A percentile compares a stretch with the other conserved stretches of the same genome.
Conservation (phyloP, 2,797 vertebrate genomes). For the Lycodopsis pacificus region DNA sequence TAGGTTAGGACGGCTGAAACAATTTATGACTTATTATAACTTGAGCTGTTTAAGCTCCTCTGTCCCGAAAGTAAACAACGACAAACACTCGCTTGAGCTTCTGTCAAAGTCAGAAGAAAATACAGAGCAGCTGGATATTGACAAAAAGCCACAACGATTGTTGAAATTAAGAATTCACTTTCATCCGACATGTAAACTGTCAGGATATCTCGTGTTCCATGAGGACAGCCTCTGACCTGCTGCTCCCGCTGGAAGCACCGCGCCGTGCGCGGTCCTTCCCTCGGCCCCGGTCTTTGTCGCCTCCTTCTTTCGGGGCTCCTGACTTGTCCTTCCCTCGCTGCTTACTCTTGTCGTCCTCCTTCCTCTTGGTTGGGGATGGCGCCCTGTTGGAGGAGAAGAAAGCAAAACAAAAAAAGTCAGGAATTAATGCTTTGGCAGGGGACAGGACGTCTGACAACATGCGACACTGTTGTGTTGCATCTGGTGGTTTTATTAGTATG, state of each 20-base stretch:
- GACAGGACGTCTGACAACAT: background rate
- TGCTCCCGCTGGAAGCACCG: constrained; percentile 91
- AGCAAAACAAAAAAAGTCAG: background rate
- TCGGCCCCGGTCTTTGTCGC: constrained; percentile 89
- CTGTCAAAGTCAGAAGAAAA: background rate
- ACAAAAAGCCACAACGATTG: too few relatives aligned
- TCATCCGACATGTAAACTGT: too few relatives aligned
- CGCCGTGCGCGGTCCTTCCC: constrained; percentile 90
- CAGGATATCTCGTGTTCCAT: too few relatives aligned
- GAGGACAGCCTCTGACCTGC: constrained; percentile 82
- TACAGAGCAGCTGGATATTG: too few relatives aligned
- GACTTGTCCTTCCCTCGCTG: constrained; percentile 89
- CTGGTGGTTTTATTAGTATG: background rate
- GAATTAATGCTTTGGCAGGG: accelerated
- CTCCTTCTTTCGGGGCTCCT: constrained; percentile 84
- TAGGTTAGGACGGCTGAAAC: background rate
- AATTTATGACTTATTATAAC: background rate
- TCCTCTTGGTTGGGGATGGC: constrained; percentile 92
- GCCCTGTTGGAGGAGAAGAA: constrained; percentile 81
- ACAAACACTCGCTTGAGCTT: background rate
- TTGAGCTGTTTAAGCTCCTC: background rate
- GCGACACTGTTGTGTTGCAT: background rate
- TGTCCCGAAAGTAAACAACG: background rate
- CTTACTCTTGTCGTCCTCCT: constrained; percentile 93
- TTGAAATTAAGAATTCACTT: too few relatives aligned